Conservation (phyloP, 2,888 invertebrate species). For the Tromatobia lineatoria region DNA sequence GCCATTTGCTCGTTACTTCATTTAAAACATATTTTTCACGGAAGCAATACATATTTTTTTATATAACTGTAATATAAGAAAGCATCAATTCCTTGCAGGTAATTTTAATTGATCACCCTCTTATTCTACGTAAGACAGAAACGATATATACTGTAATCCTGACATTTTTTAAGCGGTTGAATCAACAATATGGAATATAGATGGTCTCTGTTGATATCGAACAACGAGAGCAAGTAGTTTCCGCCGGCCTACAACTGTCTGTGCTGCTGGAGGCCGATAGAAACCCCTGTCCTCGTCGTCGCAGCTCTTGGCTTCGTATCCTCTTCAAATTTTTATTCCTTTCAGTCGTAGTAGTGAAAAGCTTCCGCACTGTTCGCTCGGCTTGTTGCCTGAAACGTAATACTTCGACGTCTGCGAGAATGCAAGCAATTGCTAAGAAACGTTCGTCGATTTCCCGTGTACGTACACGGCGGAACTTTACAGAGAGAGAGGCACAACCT, state of each 20-base stretch:
- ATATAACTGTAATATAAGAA: neutral
- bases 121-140: neutral
- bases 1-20: neutral
- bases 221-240: constrained; percentile 93
- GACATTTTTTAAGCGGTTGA: neutral
- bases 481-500: neutral
- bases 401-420: neutral
- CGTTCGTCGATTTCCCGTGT: constrained; percentile 11
- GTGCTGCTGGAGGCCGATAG: constrained; percentile 96
- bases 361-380: neutral
- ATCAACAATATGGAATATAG: constrained; percentile 27
- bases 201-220: constrained; percentile 44
- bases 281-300: constrained; percentile 90
- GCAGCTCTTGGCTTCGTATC: constrained; percentile 20
- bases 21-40: neutral
- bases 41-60: neutral
- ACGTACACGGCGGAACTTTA: neutral
- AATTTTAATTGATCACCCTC: neutral
- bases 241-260: constrained; percentile 96
- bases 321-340: neutral
- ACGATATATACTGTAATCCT: neutral
- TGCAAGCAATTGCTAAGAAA: neutral
- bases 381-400: constrained; percentile 5
- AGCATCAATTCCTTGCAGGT: neutral
- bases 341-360: neutral